A percentile compares a stretch with the other conserved stretches of the same genome.
These are phyloP conservation scores for Xiphophorus birchmanni DNA, from an alignment of 2,797 vertebrate genomes.

Conservation along the genomic window DNA sequence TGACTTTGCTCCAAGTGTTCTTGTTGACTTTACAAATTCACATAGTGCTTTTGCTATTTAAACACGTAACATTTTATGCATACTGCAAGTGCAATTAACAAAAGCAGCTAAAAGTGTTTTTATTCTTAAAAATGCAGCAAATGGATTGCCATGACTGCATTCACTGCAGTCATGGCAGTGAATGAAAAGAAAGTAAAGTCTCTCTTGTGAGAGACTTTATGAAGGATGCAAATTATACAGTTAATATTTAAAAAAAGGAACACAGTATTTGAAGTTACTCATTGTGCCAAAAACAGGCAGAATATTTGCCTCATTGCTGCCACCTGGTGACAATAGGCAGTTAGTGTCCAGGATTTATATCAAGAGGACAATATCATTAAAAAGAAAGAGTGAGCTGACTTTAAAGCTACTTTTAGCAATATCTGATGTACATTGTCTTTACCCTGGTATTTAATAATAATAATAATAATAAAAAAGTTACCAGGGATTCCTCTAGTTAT, in stretches of 20 bases:
- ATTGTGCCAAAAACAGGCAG: neutral
- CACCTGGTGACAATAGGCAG: neutral
- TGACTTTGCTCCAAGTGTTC: constrained; percentile 8
- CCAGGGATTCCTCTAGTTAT: neutral
- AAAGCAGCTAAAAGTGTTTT: constrained; percentile 24
- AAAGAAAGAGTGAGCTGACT: neutral
- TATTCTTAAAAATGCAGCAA: neutral
- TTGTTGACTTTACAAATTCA: constrained; percentile 20
- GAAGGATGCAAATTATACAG: neutral
- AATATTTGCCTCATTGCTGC: neutral
- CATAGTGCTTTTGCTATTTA: constrained; percentile 32
- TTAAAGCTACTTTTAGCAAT: neutral
- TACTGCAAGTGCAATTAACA: constrained; percentile 36
- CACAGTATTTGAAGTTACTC: neutral
- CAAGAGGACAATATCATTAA: constrained; percentile 15
- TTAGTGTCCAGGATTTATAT: constrained; percentile 2
- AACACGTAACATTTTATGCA: neutral
- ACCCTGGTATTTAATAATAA: neutral
- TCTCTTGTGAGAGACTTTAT: neutral
- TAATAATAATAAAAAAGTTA: neutral
- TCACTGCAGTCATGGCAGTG: too few species aligned
- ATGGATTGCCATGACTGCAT: constrained; percentile 1
- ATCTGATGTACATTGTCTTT: neutral
- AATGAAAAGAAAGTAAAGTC: too few species aligned
- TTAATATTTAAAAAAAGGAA: neutral